Conservation (phyloP, 2,888 invertebrate species). For the Lampropteryx suffumata region DNA sequence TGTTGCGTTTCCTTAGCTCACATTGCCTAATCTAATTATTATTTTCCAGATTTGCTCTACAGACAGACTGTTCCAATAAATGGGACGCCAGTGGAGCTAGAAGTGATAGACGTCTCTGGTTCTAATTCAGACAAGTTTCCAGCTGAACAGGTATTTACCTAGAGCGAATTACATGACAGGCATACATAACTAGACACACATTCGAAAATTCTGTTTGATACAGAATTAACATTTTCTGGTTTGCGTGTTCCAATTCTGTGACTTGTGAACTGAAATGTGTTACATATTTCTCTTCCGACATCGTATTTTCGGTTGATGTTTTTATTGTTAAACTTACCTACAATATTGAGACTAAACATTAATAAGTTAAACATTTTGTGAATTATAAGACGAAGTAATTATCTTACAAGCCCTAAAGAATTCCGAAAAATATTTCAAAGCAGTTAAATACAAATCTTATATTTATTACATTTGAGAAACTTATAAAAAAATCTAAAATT, state of each 20-base stretch:
- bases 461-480: too few relatives aligned
- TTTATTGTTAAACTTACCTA: slow-evolving; percentile 12
- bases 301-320: slow-evolving; percentile 11
- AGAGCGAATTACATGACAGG: slow-evolving; percentile 11
- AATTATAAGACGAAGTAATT: too few relatives aligned
- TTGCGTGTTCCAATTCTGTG: slow-evolving; percentile 12
- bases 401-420: too few relatives aligned
- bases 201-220: slow-evolving; percentile 1
- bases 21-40: slow-evolving; percentile 2
- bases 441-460: too few relatives aligned
- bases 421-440: too few relatives aligned
- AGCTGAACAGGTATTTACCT: slow-evolving; percentile 81
- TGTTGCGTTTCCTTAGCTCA: not conserved
- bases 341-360: not conserved
- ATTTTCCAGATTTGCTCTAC: slow-evolving; percentile 86
- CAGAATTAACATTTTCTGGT: slow-evolving; percentile 7
- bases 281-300: slow-evolving; percentile 18
- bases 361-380: not conserved
- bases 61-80: slow-evolving; percentile 88
- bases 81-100: slow-evolving; percentile 87
- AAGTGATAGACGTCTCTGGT: slow-evolving; percentile 91
- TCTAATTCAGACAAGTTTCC: slow-evolving; percentile 85
- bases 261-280: slow-evolving; percentile 17
- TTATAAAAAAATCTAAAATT: too few relatives aligned
- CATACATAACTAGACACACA: slow-evolving; percentile 5